Percentiles rank a stretch among this genome's conserved stretches.
Evolutionary conservation across 2,888 invertebrate genomes (phyloP).

Genomic region (Melanostoma mellinum): DNA sequence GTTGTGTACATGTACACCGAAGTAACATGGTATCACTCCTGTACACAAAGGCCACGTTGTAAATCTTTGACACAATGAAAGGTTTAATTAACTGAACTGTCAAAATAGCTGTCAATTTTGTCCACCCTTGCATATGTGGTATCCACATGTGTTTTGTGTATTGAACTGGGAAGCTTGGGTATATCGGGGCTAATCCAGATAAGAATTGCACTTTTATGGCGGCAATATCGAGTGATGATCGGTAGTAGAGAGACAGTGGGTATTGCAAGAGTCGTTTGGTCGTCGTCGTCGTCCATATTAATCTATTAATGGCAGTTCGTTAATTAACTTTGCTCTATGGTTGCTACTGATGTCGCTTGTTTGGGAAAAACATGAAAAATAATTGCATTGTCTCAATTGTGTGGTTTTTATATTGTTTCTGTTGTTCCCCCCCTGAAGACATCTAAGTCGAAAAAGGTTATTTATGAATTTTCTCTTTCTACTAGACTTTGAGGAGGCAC

Average conservation of each 20-base stretch:
- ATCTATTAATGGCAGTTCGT: constrained; percentile 80
- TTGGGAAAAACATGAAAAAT: constrained; percentile 70
- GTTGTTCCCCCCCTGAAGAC: too few relatives aligned
- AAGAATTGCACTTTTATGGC: constrained; percentile 67
- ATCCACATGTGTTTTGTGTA: constrained; percentile 38
- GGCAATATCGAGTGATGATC: constrained; percentile 39
- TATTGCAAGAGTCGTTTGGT: not conserved
- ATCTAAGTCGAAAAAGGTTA: constrained; percentile 45
- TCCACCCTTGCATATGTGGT: constrained; percentile 55
- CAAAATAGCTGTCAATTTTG: constrained; percentile 67
- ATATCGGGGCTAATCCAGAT: constrained; percentile 66
- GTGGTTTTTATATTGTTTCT: not conserved
- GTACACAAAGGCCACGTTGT: constrained; percentile 20
- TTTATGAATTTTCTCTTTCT: constrained; percentile 32
- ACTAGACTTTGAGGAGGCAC: not conserved
- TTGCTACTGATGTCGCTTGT: constrained; percentile 12
- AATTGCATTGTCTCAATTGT: constrained; percentile 57
- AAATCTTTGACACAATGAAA: constrained; percentile 60
- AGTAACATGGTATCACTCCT: constrained; percentile 9
- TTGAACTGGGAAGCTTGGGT: not conserved
- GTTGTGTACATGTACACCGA: constrained; percentile 4
- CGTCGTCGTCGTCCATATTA: constrained; percentile 43
- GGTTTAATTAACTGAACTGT: constrained; percentile 74
- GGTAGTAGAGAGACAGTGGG: constrained; percentile 43
- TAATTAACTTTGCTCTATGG: constrained; percentile 78